phyloP scores from a whole-genome alignment of 2,113 vertebrate genomes.

The Tor tambroides region DNA sequence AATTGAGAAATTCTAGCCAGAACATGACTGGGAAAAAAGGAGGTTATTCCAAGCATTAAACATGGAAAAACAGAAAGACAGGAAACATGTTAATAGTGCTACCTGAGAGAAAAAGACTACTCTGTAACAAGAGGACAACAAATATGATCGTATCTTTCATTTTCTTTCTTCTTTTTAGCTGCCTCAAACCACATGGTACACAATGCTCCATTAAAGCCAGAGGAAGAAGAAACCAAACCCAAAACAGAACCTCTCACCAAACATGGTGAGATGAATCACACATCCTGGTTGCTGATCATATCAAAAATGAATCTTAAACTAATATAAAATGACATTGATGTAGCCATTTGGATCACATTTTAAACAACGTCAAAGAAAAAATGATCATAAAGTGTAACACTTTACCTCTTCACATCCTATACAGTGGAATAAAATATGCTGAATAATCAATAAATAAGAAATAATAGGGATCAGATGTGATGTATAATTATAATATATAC shows the following conservation, averaged over 20 bases:
- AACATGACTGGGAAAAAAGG: no score
- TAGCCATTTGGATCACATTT: background rate
- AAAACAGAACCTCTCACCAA: background rate
- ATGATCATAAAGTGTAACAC: background rate
- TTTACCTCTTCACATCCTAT: background rate
- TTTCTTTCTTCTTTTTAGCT: background rate
- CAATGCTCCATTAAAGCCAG: background rate
- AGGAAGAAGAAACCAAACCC: background rate
- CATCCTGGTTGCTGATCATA: background rate
- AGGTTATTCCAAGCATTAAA: background rate
- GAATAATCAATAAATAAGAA: background rate
- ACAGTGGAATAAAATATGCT: background rate
- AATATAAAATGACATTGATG: background rate
- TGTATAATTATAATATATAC: background rate
- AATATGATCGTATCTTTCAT: background rate
- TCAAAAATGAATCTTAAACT: background rate
- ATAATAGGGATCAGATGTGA: background rate
- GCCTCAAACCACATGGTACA: background rate
- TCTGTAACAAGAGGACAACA: background rate
- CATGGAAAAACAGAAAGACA: background rate
- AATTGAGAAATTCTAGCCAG: no score
- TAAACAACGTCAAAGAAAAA: background rate
- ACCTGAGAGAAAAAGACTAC: background rate
- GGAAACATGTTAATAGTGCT: background rate
- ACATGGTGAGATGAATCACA: slow-evolving; percentile 1